phyloP scores from a whole-genome alignment of 2,113 vertebrate genomes.

The Etia nguti region DNA sequence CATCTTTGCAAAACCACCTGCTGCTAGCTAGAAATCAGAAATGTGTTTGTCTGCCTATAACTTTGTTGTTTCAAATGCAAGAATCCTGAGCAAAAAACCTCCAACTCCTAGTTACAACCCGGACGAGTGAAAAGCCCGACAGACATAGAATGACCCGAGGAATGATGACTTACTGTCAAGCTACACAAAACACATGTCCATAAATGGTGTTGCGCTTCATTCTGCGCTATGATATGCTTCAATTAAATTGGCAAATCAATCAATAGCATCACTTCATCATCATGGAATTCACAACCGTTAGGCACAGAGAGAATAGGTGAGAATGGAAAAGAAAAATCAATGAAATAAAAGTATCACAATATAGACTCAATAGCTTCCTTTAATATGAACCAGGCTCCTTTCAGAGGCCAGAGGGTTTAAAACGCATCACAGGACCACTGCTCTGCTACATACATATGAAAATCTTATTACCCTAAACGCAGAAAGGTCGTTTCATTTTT shows the following conservation, averaged over 20 bases:
- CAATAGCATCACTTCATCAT: background rate
- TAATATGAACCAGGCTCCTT: background rate
- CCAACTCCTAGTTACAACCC: background rate
- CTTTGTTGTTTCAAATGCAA: background rate
- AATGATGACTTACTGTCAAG: background rate
- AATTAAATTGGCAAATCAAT: constrained; percentile 21
- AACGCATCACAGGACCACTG: background rate
- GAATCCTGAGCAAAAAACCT: background rate
- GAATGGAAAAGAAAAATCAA: background rate
- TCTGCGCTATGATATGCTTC: background rate
- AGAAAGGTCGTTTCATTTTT: background rate
- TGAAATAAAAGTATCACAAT: background rate
- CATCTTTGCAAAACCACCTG: background rate
- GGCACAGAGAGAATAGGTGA: background rate
- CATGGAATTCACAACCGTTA: background rate
- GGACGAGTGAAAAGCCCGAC: background rate
- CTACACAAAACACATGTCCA: background rate
- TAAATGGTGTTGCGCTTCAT: constrained; percentile 3
- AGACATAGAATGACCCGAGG: background rate
- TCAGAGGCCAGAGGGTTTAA: background rate
- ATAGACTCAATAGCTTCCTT: background rate
- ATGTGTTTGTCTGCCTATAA: background rate
- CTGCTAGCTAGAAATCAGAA: background rate
- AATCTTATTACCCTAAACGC: background rate
- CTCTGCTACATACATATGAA: background rate